Conservation (phyloP, 2,797 vertebrate species). For the Amblyraja radiata region DNA sequence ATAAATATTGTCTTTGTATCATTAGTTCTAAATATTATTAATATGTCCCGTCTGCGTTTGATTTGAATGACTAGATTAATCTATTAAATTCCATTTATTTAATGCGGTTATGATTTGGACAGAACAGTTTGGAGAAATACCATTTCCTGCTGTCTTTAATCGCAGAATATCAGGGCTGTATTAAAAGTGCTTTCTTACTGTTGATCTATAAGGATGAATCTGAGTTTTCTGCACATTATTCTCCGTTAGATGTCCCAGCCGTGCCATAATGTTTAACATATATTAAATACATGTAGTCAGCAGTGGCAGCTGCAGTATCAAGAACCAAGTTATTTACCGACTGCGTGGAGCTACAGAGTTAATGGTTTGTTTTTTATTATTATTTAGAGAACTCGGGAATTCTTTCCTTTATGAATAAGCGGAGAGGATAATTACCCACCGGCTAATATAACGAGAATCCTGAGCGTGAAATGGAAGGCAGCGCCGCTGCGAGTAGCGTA, state of each 20-base stretch:
- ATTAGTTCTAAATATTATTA: not conserved
- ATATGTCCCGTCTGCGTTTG: not conserved
- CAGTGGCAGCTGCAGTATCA: not conserved
- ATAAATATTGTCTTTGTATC: too few relatives aligned
- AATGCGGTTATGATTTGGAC: not conserved
- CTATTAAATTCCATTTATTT: constrained; percentile 12
- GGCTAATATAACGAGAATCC: not conserved
- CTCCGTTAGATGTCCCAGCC: constrained; percentile 17
- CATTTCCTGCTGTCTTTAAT: not conserved
- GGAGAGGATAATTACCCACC: not conserved
- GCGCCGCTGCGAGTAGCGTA: too few relatives aligned
- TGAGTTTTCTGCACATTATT: constrained; percentile 28
- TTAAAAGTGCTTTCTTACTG: not conserved
- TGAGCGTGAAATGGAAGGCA: not conserved
- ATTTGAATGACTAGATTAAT: not conserved
- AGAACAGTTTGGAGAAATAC: not conserved
- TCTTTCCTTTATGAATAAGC: not conserved
- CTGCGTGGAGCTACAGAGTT: not conserved
- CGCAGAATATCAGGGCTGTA: not conserved
- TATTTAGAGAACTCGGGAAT: not conserved
- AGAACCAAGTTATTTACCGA: constrained; percentile 5
- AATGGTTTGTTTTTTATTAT: not conserved
- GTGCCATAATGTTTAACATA: constrained; percentile 32
- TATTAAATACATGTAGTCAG: constrained; percentile 11
- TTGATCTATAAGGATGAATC: constrained; percentile 32